phyloP scores from a whole-genome alignment of 2,888 invertebrate species.

The Ctenicera cuprea region DNA sequence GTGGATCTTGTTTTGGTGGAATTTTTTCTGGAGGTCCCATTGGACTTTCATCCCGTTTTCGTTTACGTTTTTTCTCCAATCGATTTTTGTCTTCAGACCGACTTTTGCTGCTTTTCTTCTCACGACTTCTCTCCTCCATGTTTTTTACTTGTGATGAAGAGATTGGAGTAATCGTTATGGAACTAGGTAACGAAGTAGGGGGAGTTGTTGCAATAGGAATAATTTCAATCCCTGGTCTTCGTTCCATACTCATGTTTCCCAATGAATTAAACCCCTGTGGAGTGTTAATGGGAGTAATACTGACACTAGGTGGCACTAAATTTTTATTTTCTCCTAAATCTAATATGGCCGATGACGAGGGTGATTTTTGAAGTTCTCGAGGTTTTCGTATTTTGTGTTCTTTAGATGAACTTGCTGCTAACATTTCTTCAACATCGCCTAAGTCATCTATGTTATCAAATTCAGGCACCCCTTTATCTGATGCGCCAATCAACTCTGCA shows the following conservation, averaged over 20 bases:
- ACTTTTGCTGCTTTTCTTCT: slow-evolving; percentile 72
- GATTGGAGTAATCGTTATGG: slow-evolving; percentile 92
- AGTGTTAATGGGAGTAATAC: slow-evolving; percentile 76
- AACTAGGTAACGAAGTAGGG: slow-evolving; percentile 81
- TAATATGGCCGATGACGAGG: slow-evolving; percentile 74
- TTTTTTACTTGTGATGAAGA: slow-evolving; percentile 74
- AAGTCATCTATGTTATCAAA: slow-evolving; percentile 78
- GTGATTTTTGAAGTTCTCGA: slow-evolving; percentile 73
- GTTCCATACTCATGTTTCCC: slow-evolving; percentile 76
- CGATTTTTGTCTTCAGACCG: slow-evolving; percentile 72
- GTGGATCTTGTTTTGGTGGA: slow-evolving; percentile 82
- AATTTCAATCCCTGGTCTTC: slow-evolving; percentile 88
- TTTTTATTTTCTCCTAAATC: slow-evolving; percentile 72
- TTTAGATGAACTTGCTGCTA: slow-evolving; percentile 53
- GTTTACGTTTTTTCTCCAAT: slow-evolving; percentile 82
- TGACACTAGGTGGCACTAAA: slow-evolving; percentile 77
- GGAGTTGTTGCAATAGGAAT: slow-evolving; percentile 84
- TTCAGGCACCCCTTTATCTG: slow-evolving; percentile 74
- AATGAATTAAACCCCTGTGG: slow-evolving; percentile 58
- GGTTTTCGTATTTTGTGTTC: slow-evolving; percentile 77
- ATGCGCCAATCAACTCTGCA: slow-evolving; percentile 74
- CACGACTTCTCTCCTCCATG: slow-evolving; percentile 69
- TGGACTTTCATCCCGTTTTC: slow-evolving; percentile 85
- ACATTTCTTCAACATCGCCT: slow-evolving; percentile 78
- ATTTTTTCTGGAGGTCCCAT: slow-evolving; percentile 91